phyloP scores from a whole-genome alignment of 2,797 vertebrate species.

The Sebastolobus alascanus region DNA sequence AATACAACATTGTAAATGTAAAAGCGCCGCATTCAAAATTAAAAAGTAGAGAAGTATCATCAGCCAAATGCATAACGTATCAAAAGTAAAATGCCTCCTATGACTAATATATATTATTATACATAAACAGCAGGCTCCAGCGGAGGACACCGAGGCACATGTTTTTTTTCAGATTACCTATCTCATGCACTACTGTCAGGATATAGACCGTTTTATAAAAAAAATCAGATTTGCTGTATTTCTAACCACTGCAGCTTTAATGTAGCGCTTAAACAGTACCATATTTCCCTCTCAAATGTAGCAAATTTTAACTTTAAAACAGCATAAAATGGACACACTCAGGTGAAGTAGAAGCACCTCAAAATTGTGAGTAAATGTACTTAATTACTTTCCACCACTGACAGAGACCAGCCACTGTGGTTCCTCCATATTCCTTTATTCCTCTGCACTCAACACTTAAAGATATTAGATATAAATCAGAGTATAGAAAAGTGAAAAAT shows the following conservation, averaged over 20 bases:
- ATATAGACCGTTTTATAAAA: too few relatives aligned
- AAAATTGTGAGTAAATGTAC: not conserved
- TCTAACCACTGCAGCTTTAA: too few relatives aligned
- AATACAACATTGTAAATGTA: not conserved
- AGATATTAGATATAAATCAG: not conserved
- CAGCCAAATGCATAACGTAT: not conserved
- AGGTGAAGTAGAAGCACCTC: too few relatives aligned
- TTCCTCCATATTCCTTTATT: conserved; percentile 38
- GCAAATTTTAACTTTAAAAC: too few relatives aligned
- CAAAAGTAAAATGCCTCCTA: not conserved
- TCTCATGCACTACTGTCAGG: too few relatives aligned
- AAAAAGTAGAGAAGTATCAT: not conserved
- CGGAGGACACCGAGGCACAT: too few relatives aligned
- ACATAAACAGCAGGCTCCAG: too few relatives aligned
- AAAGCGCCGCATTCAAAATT: not conserved
- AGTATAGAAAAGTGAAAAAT: conserved; percentile 8
- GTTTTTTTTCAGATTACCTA: too few relatives aligned
- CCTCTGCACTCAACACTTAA: not conserved
- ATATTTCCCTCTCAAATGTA: too few relatives aligned
- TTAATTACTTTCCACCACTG: not conserved
- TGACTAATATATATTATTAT: not conserved
- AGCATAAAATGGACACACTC: too few relatives aligned
- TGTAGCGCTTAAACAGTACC: too few relatives aligned
- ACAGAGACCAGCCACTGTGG: not conserved
- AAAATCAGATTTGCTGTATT: too few relatives aligned